Percentiles rank a stretch among this genome's conserved stretches.
These are phyloP conservation scores for Drosophila mayaguana DNA, from an alignment of 2,888 invertebrate genomes.

Conservation along the genomic window DNA sequence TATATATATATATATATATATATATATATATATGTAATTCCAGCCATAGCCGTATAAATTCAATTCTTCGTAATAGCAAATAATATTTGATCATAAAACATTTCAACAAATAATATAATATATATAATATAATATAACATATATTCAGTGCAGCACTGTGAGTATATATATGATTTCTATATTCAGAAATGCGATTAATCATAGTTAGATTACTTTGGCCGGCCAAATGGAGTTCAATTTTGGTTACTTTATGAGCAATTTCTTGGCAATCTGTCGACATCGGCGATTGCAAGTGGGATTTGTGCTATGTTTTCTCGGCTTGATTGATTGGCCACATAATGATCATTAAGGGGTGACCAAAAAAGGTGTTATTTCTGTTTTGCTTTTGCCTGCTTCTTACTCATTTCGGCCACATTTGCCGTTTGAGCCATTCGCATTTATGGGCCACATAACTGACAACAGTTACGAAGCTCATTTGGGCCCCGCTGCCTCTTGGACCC, in stretches of 20 bases:
- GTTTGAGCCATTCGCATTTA: constrained; percentile 49
- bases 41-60: too few species aligned
- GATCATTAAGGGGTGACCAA: constrained; percentile 11
- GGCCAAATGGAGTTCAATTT: background rate
- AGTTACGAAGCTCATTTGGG: constrained; percentile 37
- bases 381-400: background rate
- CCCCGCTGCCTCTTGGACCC: background rate
- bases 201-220: background rate
- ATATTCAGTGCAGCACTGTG: too few species aligned
- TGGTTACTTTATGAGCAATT: background rate
- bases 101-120: background rate
- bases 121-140: too few species aligned
- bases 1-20: too few species aligned
- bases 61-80: too few species aligned
- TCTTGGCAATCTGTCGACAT: background rate
- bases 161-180: too few species aligned
- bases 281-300: background rate
- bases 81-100: background rate
- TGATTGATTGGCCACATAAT: constrained; percentile 27
- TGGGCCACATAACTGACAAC: constrained; percentile 74
- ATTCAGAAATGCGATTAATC: background rate
- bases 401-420: constrained; percentile 35
- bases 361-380: constrained; percentile 18
- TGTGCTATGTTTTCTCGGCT: background rate
- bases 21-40: too few species aligned